Conservation (phyloP, 2,797 vertebrate genomes). For the Liparis tanakae region DNA sequence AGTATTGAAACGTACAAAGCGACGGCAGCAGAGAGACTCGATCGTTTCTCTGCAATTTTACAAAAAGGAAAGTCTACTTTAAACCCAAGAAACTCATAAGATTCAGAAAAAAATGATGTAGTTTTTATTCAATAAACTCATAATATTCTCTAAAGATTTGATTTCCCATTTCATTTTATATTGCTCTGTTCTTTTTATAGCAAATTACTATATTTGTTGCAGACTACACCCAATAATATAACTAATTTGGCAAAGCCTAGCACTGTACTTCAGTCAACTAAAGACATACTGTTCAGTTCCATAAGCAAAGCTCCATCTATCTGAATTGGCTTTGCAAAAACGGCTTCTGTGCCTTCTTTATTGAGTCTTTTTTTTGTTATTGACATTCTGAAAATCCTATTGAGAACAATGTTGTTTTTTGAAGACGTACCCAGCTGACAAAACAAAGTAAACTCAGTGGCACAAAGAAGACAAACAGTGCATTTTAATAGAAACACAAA, state of each 20-base stretch:
- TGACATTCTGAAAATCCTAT: constrained; percentile 46
- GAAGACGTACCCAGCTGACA: constrained; percentile 30
- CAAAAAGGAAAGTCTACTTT: constrained; percentile 28
- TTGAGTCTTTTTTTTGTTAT: constrained; percentile 46
- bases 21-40: not conserved
- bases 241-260: constrained; percentile 33
- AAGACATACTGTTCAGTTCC: constrained; percentile 56
- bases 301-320: constrained; percentile 60
- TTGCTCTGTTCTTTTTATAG: constrained; percentile 27
- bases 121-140: constrained; percentile 64
- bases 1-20: constrained; percentile 27
- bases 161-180: constrained; percentile 56
- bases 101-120: constrained; percentile 38
- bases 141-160: constrained; percentile 60
- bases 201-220: constrained; percentile 48
- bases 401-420: constrained; percentile 45
- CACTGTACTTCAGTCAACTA: constrained; percentile 36
- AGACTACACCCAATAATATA: constrained; percentile 57
- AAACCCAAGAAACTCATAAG: constrained; percentile 61
- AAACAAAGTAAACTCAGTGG: constrained; percentile 39
- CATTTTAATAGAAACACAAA: constrained; percentile 45
- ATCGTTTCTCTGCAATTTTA: constrained; percentile 41
- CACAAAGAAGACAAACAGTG: constrained; percentile 38
- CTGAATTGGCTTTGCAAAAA: constrained; percentile 49
- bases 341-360: constrained; percentile 45